Percentiles rank a stretch among this genome's conserved stretches.
phyloP scores from a whole-genome alignment of 2,888 invertebrate species.

The Dynastes grantii region DNA sequence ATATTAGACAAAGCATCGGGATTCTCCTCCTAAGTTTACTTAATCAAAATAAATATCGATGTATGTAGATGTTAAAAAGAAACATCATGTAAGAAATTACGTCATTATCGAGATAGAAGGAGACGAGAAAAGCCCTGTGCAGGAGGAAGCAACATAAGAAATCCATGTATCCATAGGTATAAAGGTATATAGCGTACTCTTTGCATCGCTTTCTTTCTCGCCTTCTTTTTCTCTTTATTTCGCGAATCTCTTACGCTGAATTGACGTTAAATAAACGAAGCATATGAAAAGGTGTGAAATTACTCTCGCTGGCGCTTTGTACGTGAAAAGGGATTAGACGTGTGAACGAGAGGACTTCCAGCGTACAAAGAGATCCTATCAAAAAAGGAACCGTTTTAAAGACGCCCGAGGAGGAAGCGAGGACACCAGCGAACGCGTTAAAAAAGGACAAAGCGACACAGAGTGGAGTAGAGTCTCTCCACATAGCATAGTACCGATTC shows the following conservation, averaged over 20 bases:
- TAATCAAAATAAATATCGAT: too few species aligned
- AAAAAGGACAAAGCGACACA: neutral
- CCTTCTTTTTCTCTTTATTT: too few species aligned
- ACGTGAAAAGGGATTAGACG: conserved; percentile 13
- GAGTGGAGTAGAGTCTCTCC: neutral
- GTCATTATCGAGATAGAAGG: too few species aligned
- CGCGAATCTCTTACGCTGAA: neutral
- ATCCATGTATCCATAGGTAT: too few species aligned
- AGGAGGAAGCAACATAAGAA: too few species aligned
- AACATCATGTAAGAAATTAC: too few species aligned
- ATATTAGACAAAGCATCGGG: too few species aligned
- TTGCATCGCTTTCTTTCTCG: too few species aligned
- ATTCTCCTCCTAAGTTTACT: too few species aligned
- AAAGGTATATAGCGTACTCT: too few species aligned
- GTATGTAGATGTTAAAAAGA: too few species aligned
- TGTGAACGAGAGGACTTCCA: conserved; percentile 10
- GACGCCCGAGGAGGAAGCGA: conserved; percentile 1
- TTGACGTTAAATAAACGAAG: conserved; percentile 37
- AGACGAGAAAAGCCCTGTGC: too few species aligned
- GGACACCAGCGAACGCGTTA: neutral
- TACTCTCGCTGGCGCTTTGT: conserved; percentile 24
- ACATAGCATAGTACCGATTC: neutral
- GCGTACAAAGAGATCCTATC: conserved; percentile 27
- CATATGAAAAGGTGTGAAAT: conserved; percentile 35
- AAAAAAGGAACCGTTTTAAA: conserved; percentile 39